Evolutionary conservation across 2,888 invertebrate species (phyloP).

Genomic region (Dascillus cervinus): DNA sequence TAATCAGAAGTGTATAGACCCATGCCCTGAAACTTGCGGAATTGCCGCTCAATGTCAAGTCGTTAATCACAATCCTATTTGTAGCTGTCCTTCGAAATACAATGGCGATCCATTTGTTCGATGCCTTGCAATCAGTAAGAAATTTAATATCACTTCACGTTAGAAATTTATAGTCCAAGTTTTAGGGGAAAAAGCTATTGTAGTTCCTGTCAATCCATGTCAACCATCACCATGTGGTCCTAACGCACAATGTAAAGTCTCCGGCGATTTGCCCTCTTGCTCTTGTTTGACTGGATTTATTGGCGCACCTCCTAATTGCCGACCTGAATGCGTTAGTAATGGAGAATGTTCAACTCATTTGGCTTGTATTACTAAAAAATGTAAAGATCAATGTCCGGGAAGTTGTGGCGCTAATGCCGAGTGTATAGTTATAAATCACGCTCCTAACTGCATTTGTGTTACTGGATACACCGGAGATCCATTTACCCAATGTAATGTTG

Average conservation of each 20-base stretch:
- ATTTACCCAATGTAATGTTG: constrained; percentile 50
- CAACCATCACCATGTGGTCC: constrained; percentile 61
- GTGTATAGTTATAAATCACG: constrained; percentile 67
- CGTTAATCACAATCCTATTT: constrained; percentile 66
- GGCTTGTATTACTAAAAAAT: constrained; percentile 62
- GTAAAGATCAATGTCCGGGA: constrained; percentile 61
- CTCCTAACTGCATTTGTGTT: constrained; percentile 57
- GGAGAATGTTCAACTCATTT: constrained; percentile 57
- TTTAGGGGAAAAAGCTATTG: constrained; percentile 20
- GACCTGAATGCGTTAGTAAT: constrained; percentile 61
- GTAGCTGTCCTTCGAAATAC: constrained; percentile 55
- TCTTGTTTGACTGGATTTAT: constrained; percentile 55
- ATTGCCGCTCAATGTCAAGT: constrained; percentile 63
- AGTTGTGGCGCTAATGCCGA: constrained; percentile 63
- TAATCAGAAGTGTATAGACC: constrained; percentile 69
- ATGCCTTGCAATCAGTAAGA: constrained; percentile 50
- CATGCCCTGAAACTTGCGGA: constrained; percentile 72
- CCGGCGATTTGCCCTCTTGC: constrained; percentile 57
- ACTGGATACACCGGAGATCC: constrained; percentile 62
- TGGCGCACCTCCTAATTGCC: constrained; percentile 58
- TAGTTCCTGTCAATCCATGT: constrained; percentile 53
- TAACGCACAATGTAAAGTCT: constrained; percentile 54
- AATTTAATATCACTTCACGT: not conserved
- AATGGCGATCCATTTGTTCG: constrained; percentile 67
- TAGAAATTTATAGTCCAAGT: not conserved